Evolutionary conservation across 2,797 vertebrate species (phyloP).

Genomic region (Sitta carolinensis): DNA sequence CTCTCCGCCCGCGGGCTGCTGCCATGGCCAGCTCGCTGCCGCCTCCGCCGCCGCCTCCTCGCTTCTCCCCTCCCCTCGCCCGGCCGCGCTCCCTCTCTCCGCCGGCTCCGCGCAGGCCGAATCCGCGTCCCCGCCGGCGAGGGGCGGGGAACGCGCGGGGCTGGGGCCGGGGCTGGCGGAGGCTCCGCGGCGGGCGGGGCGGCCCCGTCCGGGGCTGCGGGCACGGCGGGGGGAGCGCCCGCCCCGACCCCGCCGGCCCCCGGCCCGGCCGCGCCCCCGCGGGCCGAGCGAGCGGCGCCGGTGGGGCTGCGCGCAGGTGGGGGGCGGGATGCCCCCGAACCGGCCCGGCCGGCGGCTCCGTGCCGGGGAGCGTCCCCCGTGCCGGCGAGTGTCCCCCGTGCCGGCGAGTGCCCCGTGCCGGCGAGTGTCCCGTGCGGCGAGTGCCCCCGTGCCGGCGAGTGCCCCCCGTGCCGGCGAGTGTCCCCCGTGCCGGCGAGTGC

Average conservation of each 20-base stretch:
- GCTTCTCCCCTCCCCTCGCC: conserved; percentile 18
- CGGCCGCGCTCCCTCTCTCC: conserved; percentile 1
- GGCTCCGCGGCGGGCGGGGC: background rate
- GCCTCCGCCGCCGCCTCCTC: background rate
- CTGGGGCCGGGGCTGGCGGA: background rate
- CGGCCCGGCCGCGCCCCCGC: background rate
- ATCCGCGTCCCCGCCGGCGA: background rate
- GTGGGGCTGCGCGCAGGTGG: background rate
- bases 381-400: too few relatives aligned
- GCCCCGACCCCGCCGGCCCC: background rate
- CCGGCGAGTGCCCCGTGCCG: too few relatives aligned
- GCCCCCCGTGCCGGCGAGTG: too few relatives aligned
- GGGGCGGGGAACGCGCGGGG: background rate
- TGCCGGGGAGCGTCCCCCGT: too few relatives aligned
- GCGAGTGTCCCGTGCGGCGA: too few relatives aligned
- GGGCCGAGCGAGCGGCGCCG: fast-evolving
- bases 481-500: too few relatives aligned
- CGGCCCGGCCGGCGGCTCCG: background rate
- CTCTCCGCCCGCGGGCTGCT: conserved; percentile 51
- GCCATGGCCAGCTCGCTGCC: conserved; percentile 30
- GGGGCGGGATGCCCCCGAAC: fast-evolving
- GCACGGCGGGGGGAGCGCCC: background rate
- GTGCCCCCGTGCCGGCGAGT: too few relatives aligned
- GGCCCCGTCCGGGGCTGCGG: background rate
- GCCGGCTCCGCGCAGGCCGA: conserved; percentile 16